A percentile compares a stretch with the other conserved stretches of the same genome.
Conservation (phyloP, 2,888 invertebrate species). For the Bombylius discolor region DNA sequence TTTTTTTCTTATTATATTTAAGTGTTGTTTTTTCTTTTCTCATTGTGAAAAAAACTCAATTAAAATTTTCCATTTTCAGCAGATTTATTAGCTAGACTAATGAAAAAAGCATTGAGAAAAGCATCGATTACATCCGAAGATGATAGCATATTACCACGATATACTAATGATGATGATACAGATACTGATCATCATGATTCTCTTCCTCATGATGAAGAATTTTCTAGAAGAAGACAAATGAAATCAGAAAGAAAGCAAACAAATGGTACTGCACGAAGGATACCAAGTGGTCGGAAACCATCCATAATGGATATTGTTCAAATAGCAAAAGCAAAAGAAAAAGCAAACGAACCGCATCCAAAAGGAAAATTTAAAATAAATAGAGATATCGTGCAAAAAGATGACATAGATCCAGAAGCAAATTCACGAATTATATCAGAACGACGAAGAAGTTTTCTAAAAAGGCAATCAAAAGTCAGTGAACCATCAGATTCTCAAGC, state of each 20-base stretch:
- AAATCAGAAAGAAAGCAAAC: not conserved
- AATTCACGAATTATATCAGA: conserved; percentile 31
- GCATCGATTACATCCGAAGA: conserved; percentile 43
- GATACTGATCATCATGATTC: conserved; percentile 61
- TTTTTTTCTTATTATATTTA: not conserved
- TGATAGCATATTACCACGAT: conserved; percentile 32
- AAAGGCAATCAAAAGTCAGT: conserved; percentile 21
- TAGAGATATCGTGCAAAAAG: not conserved
- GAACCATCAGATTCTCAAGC: conserved; percentile 1
- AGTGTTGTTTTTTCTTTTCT: not conserved
- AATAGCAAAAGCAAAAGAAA: conserved; percentile 26
- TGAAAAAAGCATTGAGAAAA: conserved; percentile 41
- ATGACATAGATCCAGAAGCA: conserved; percentile 28
- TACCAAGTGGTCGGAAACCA: conserved; percentile 23
- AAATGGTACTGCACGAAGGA: conserved; percentile 18
- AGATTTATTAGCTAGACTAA: conserved; percentile 34
- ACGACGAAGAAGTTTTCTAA: conserved; percentile 27
- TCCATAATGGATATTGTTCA: conserved; percentile 33
- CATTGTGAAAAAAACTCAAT: too few relatives aligned
- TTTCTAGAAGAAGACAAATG: conserved; percentile 9
- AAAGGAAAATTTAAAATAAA: conserved; percentile 25
- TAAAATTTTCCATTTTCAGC: not conserved
- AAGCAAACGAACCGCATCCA: conserved; percentile 23
- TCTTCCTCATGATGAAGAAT: conserved; percentile 45
- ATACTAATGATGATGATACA: conserved; percentile 45